These are phyloP conservation scores for Blennius ocellaris DNA, from an alignment of 2,113 vertebrate species.

Conservation along the genomic window DNA sequence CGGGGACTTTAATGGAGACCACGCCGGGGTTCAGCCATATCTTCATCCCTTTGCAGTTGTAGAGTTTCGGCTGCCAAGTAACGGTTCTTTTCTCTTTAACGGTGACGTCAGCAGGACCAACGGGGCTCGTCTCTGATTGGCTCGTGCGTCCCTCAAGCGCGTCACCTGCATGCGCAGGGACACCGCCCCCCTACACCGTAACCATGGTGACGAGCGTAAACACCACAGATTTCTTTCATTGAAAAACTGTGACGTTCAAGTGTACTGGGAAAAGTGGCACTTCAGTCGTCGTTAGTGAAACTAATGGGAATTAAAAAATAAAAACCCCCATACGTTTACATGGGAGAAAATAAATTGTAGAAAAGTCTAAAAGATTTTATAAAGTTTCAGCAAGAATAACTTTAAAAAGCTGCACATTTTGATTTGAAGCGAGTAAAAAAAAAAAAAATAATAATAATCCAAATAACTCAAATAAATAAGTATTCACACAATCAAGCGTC, in stretches of 20 bases:
- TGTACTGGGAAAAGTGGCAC: background rate
- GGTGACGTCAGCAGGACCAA: conserved; percentile 74
- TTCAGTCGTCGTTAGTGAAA: too few species aligned
- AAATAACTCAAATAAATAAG: too few species aligned
- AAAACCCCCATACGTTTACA: too few species aligned
- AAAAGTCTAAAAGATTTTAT: too few species aligned
- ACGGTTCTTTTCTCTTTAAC: conserved; percentile 81
- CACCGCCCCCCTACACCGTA: conserved; percentile 65
- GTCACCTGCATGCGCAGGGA: conserved; percentile 43
- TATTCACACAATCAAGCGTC: too few species aligned
- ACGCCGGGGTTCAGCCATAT: conserved; percentile 32
- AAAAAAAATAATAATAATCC: too few species aligned
- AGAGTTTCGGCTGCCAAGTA: conserved; percentile 66
- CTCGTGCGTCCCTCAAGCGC: conserved; percentile 2
- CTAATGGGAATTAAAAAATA: too few species aligned
- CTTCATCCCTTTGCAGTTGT: conserved; percentile 47
- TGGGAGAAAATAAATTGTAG: too few species aligned
- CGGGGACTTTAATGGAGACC: conserved; percentile 3
- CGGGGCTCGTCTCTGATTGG: conserved; percentile 69
- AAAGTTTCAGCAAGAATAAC: too few species aligned
- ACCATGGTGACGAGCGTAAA: conserved; percentile 81
- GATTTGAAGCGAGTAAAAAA: too few species aligned
- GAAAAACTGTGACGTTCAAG: conserved; percentile 37
- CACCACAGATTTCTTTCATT: conserved; percentile 61
- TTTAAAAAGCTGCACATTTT: too few species aligned